Evolutionary conservation across 2,888 invertebrate genomes (phyloP).

Genomic region (Zele albiditarsus): DNA sequence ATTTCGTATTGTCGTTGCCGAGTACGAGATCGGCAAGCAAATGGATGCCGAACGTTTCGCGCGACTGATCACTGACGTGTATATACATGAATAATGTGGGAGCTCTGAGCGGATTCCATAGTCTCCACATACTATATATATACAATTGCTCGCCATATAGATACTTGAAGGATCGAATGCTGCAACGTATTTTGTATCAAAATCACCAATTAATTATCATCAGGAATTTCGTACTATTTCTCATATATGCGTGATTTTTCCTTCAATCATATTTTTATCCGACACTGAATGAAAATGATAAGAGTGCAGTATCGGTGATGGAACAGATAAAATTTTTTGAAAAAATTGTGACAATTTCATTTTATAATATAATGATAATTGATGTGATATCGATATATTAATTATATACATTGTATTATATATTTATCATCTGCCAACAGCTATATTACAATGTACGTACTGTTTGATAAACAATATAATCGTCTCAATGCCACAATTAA

Average conservation of each 20-base stretch:
- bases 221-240: slow-evolving; percentile 13
- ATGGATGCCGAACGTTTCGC: slow-evolving; percentile 30
- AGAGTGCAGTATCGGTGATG: too few species aligned
- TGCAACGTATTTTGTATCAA: slow-evolving; percentile 22
- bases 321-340: too few species aligned
- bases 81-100: slow-evolving; percentile 23
- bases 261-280: background rate
- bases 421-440: background rate
- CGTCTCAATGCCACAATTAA: slow-evolving; percentile 15
- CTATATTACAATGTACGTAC: slow-evolving; percentile 7
- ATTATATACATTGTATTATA: background rate
- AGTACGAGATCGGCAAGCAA: slow-evolving; percentile 22
- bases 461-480: slow-evolving; percentile 35
- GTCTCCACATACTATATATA: background rate
- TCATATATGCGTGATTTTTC: background rate
- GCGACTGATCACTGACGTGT: slow-evolving; percentile 27
- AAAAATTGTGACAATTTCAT: too few species aligned
- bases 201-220: slow-evolving; percentile 27
- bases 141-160: background rate
- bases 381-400: background rate
- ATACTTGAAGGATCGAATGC: slow-evolving; percentile 1
- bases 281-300: too few species aligned
- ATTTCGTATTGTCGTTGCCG: slow-evolving; percentile 5
- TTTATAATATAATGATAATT: background rate
- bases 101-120: slow-evolving; percentile 30